Evolutionary conservation across 2,113 vertebrate genomes (phyloP).

Genomic region (Pituophis catenifer): DNA sequence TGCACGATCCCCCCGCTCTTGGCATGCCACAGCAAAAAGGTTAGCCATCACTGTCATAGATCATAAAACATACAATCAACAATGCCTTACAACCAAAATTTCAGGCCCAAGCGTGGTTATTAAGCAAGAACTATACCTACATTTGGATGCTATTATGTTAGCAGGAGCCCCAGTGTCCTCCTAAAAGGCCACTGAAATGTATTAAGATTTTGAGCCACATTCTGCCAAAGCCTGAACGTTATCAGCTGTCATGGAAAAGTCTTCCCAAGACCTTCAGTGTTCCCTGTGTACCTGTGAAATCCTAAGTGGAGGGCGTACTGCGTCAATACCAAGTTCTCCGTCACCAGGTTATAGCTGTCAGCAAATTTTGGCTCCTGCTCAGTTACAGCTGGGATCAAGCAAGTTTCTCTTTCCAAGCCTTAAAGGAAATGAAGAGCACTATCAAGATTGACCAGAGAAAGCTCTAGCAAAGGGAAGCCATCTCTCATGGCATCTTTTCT

Average conservation of each 20-base stretch:
- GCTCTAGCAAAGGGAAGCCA: neutral
- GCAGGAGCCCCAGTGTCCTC: neutral
- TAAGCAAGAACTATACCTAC: neutral
- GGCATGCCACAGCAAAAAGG: too few species aligned
- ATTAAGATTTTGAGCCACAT: neutral
- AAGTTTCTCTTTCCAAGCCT: conserved; percentile 97
- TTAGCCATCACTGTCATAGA: neutral
- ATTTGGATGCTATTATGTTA: neutral
- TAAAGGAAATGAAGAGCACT: conserved; percentile 36
- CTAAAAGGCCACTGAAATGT: neutral
- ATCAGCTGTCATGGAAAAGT: neutral
- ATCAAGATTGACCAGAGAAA: neutral
- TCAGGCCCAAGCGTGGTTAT: neutral
- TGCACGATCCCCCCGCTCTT: too few species aligned
- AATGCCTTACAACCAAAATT: neutral
- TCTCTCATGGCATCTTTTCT: too few species aligned
- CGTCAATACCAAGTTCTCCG: conserved; percentile 93
- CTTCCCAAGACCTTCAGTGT: too few species aligned
- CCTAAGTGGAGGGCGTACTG: conserved; percentile 91
- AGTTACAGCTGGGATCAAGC: conserved; percentile 83
- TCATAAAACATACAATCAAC: neutral
- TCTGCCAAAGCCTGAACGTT: neutral
- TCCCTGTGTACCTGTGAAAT: conserved; percentile 84
- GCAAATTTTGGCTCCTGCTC: conserved; percentile 81
- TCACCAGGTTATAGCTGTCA: conserved; percentile 91